A percentile compares a stretch with the other conserved stretches of the same genome.
Conservation (phyloP, 2,888 invertebrate genomes). For the Eugnorisma glareosa region DNA sequence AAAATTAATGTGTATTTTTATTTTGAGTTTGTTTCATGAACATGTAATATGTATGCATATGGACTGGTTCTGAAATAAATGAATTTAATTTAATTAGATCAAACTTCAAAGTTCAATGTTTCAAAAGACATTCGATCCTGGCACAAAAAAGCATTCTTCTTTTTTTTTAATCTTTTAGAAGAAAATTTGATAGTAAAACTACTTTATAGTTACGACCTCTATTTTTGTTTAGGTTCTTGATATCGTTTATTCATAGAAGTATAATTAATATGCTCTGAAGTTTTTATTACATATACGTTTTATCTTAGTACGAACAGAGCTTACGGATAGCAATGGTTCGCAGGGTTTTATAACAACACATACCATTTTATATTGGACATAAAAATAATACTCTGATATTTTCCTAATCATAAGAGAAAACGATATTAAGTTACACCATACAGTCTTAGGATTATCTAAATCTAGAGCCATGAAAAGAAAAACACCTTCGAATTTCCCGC, state of each 20-base stretch:
- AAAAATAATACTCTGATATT: slow-evolving; percentile 9
- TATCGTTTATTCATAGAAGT: neutral
- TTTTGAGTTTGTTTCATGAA: too few relatives aligned
- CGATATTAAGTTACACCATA: too few relatives aligned
- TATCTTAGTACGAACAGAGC: slow-evolving; percentile 14
- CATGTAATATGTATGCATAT: too few relatives aligned
- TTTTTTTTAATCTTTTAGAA: slow-evolving; percentile 11
- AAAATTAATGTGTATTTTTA: too few relatives aligned
- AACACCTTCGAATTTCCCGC: neutral
- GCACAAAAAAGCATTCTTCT: neutral
- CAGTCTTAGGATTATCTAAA: neutral
- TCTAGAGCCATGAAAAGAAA: neutral
- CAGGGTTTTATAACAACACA: neutral
- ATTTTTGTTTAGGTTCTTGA: slow-evolving; percentile 21
- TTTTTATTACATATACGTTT: slow-evolving; percentile 7
- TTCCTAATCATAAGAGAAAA: too few relatives aligned
- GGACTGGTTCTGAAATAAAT: too few relatives aligned
- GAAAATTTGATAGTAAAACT: slow-evolving; percentile 18
- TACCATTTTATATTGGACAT: slow-evolving; percentile 1
- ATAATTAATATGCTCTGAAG: neutral
- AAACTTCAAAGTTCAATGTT: neutral
- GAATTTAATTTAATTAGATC: too few relatives aligned
- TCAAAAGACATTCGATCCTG: slow-evolving; percentile 21
- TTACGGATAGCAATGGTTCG: slow-evolving; percentile 4
- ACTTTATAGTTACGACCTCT: slow-evolving; percentile 22